Evolutionary conservation across 1,140 invertebrate species (phyloP).

Genomic region (Megathymus violae): DNA sequence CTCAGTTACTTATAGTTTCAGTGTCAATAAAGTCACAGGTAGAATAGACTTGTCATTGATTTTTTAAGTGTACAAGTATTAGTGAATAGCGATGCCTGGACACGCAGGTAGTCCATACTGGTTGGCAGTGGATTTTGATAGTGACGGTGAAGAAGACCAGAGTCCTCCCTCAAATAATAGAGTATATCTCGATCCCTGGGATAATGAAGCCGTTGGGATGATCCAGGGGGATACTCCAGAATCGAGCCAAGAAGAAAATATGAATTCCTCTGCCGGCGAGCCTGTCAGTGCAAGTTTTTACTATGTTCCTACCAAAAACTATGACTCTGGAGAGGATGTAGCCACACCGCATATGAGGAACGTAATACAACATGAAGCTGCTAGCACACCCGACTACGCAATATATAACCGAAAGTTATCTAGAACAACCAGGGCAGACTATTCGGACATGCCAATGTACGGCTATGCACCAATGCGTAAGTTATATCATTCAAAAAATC

Average conservation of each 20-base stretch:
- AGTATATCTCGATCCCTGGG: conserved; percentile 89
- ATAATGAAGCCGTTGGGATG: conserved; percentile 88
- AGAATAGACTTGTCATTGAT: conserved; percentile 41
- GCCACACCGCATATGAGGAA: conserved; percentile 55
- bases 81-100: conserved; percentile 61
- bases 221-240: conserved; percentile 84
- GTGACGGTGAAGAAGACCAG: conserved; percentile 78
- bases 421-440: conserved; percentile 52
- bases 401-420: conserved; percentile 63
- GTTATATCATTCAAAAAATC: conserved; percentile 34
- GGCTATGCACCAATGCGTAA: conserved; percentile 65
- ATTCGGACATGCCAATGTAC: conserved; percentile 60
- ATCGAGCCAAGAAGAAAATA: conserved; percentile 78
- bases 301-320: conserved; percentile 82
- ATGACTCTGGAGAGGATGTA: conserved; percentile 69
- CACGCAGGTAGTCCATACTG: conserved; percentile 79
- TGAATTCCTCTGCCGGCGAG: conserved; percentile 78
- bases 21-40: conserved; percentile 45
- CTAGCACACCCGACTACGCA: conserved; percentile 61
- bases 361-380: conserved; percentile 56
- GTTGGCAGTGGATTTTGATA: conserved; percentile 84
- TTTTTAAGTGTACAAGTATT: conserved; percentile 40
- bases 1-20: conserved; percentile 48
- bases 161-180: conserved; percentile 68
- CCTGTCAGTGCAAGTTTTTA: conserved; percentile 84